Evolutionary conservation across 2,797 vertebrate genomes (phyloP), one percentile per base, ranked within the genome.

Genomic region (Etheostoma nigrum): DNA sequence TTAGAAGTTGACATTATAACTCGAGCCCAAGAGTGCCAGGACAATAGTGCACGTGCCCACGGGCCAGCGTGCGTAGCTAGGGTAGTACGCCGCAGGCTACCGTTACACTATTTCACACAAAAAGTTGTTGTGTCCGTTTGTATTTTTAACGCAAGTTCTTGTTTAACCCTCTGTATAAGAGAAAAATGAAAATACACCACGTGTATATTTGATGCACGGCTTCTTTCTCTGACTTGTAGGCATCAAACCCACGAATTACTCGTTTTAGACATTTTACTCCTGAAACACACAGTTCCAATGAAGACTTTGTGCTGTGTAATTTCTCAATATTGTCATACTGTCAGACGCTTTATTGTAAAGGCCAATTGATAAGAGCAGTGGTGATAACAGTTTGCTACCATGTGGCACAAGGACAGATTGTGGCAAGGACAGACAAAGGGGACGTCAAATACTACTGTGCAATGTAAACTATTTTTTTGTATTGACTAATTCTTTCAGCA

Each of bases 391-490:
- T 75, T 67, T 63, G 75, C 72, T 81, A 66, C 81, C 18, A 60
- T 78, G 82, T 76, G 81, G 68, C 68, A 74, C 76, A 72, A 81
- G 88, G 78, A 76, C 83, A 84, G 55, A 79, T 23, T 54, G 45
- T 19, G 63, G 74, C 54, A 78, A 81, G 81, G 86, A 45, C 86
- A 84, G 40, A 70, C 9, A 74, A 51, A 71, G 57, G 63, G 48
- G 16, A 40, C 1, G 9, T 60, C 19, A 42, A n/a, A 64, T 72
- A 23, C 1, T 48, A 51, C 52, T 19, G 18, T 23, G 18, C 14
- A 59, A 18, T 21, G 10, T 33, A 36, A 15, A 40, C 30, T 6
- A 30, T 30, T 30, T 30, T 30, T 27, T 11, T 23, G 12, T 21
- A 2, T 18, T 16, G 21, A 61, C 13, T 21, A 10, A 40, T 23